Evolutionary conservation across 2,888 invertebrate genomes (phyloP), one percentile per base, ranked within the genome.

Genomic region (Rhyacophila evoluta): DNA sequence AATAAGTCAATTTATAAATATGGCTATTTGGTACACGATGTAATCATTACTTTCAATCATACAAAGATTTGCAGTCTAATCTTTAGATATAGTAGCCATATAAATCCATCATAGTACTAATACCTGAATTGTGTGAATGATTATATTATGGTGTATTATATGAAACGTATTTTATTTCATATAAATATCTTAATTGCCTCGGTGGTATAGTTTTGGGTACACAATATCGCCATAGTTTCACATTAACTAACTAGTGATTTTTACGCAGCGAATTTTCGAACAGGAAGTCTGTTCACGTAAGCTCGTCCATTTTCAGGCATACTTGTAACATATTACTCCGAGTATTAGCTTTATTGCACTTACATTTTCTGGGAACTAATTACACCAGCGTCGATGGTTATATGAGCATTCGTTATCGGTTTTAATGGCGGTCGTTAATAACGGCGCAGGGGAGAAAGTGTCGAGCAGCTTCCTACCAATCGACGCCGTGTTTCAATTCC

Each of bases 391-490:
- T 33, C 36, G 70, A 55, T 74, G 68, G 68, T 68, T 12, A 12
- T 55, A 76, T 55, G 55, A 72, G 67, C 72, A 39, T 68, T 67
- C 33, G 74, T 37, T 41, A 72, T 75, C 72, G 73, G 69, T 77
- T 72, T 72, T 74, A 79, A 76, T 70, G 72, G 75, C 25, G 70
- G 73, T 29, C 79, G 78, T 81, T 82, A 81, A 83, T 82, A 82
- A 78, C 80, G n/a, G 77, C 81, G 77, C 78, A 83, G 81, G 79
- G 55, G 55, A 55, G 25, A 19, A 6, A 55, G 19, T 10, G 55
- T 55, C 55, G 55, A 55, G 82, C 81, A 80, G 79, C 75, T 83
- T 55, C 55, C 83, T 84, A 83, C 84, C 83, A 74, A 76, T 78
- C 80, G 82, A 81, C 82, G 82, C 82, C 82, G 81, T 75, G 74